Base-by-base conservation (phyloP, 2,888 invertebrate species). In the Himalopsyche tibetana region DNA sequence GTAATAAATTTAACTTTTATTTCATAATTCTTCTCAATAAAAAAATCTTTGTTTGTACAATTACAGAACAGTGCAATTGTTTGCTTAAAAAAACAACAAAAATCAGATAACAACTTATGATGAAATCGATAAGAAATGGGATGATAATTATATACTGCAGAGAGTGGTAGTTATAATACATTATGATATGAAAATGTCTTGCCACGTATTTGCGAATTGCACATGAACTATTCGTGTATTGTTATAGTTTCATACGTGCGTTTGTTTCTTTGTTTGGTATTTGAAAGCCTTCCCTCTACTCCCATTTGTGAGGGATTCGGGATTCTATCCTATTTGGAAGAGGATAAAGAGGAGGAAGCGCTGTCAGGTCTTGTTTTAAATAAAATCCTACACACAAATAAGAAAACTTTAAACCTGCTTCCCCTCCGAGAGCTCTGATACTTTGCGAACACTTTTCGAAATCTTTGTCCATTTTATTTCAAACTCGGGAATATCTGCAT, bases 251-350 rank as follows among this genome's bases (percentile, higher is more conserved):
- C 19, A 63, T 63, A 28, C 19, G 63, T 19, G 28, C 28, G 63
- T 63, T 63, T 19, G 19, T 63, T 63, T 63, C 63, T 63, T 63
- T 63, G 63, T 63, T 63, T 63, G 19, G 19, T 63, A 63, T 63
- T 63, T 63, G 63, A n/a, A 28, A n/a, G 63, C 51, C 51, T 51
- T 51, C 51, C 51, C 15, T 51, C 51, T 15, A 51, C 19, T 63
- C 63, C 19, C 28, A 63, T 63, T 63, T 19, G 63, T 63, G 63
- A 63, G 19, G 63, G 63, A 63, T 63, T 63, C 63, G 6, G 19
- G 63, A 63, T 63, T 63, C 63, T 63, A 63, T 63, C 63, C 63
- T 28, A 63, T 63, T 63, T 63, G 63, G 63, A 28, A 63, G 63
- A 63, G 63, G 8, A 63, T 19, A 63, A 63, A 63, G 63, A n/a